Percentiles rank a stretch among this genome's conserved stretches.
phyloP scores from a whole-genome alignment of 2,888 invertebrate genomes.

The Leuctra nigra region DNA sequence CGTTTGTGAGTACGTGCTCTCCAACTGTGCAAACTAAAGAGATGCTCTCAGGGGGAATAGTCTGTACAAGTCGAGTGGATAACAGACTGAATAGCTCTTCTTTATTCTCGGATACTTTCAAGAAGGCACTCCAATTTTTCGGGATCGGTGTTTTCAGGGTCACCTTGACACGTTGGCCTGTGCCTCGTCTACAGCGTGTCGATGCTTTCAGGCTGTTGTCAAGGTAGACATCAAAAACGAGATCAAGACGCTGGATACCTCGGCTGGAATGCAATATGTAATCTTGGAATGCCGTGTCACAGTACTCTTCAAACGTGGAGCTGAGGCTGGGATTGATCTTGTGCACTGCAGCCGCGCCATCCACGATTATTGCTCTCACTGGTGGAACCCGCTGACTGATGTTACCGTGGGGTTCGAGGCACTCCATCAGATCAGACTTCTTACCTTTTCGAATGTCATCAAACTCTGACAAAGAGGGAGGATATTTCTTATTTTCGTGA shows the following conservation, averaged over 20 bases:
- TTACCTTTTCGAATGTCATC: background rate
- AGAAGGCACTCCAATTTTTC: background rate
- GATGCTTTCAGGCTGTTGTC: slow-evolving; percentile 17
- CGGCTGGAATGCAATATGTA: background rate
- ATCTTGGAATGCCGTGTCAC: background rate
- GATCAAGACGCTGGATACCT: slow-evolving; percentile 18
- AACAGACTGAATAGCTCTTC: background rate
- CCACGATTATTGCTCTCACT: background rate
- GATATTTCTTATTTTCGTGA: background rate
- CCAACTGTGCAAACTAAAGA: background rate
- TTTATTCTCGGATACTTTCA: background rate
- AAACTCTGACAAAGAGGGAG: background rate
- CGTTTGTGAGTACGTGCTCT: background rate
- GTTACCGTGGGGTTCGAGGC: background rate
- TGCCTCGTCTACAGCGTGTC: slow-evolving; percentile 9
- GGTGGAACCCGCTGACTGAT: background rate
- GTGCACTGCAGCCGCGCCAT: slow-evolving; percentile 1
- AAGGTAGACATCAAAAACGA: slow-evolving; percentile 18
- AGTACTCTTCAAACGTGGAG: background rate
- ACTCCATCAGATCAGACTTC: background rate
- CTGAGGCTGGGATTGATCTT: background rate
- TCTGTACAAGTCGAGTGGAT: background rate
- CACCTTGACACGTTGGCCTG: slow-evolving; percentile 21
- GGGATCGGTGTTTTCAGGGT: slow-evolving; percentile 4
- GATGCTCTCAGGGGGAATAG: background rate